Evolutionary conservation across 2,888 invertebrate species (phyloP).

Genomic region (Ceraclea dissimilis): DNA sequence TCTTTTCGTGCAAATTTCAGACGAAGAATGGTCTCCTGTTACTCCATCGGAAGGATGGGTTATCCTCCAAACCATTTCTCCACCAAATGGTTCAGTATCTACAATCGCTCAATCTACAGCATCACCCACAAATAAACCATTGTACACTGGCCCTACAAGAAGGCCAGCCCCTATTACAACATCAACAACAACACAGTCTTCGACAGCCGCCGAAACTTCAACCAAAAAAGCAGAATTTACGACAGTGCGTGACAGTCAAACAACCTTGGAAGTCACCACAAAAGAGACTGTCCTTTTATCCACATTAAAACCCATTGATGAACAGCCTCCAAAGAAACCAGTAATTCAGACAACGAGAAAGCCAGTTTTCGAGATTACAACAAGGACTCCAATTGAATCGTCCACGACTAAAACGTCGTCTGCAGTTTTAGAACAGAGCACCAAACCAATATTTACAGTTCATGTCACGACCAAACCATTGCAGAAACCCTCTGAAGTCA

Average conservation of each 20-base stretch:
- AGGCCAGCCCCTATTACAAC: conserved; percentile 28
- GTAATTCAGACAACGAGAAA: conserved; percentile 3
- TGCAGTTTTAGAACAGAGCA: conserved; percentile 5
- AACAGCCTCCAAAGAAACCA: conserved; percentile 24
- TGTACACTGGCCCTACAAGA: conserved; percentile 26
- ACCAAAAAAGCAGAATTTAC: conserved; percentile 28
- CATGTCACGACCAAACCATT: conserved; percentile 16
- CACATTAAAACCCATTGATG: conserved; percentile 13
- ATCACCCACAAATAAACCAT: conserved; percentile 24
- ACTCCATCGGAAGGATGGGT: conserved; percentile 63
- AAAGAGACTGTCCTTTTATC: conserved; percentile 19
- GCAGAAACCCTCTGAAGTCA: conserved; percentile 1
- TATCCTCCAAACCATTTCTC: conserved; percentile 39
- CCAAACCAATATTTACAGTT: conserved; percentile 25
- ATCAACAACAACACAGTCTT: conserved; percentile 27
- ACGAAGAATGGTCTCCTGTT: conserved; percentile 27
- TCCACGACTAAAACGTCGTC: conserved; percentile 12
- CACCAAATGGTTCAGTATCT: conserved; percentile 14
- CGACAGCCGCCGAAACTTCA: conserved; percentile 9
- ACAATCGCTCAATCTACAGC: conserved; percentile 17
- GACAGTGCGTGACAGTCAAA: conserved; percentile 9
- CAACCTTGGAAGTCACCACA: conserved; percentile 19
- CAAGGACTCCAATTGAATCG: conserved; percentile 4
- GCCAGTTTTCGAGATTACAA: conserved; percentile 7
- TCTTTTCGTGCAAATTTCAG: neutral